phyloP scores from a whole-genome alignment of 2,888 invertebrate species.

The Agrochola litura region DNA sequence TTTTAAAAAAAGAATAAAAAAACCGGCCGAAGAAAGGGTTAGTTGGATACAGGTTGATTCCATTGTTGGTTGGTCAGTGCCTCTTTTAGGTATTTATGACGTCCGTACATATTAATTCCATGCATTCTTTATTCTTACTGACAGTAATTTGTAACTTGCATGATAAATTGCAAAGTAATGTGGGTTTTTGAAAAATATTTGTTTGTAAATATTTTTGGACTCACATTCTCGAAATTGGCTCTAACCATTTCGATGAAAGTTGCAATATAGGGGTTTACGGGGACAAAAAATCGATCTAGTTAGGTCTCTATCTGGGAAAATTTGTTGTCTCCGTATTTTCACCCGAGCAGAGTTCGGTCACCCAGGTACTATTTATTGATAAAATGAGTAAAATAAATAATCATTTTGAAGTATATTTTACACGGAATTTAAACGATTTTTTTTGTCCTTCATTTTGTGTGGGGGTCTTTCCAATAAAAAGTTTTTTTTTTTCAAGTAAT shows the following conservation, averaged over 20 bases:
- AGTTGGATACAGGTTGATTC: slow-evolving; percentile 81
- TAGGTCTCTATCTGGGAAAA: too few species aligned
- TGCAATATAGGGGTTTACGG: too few species aligned
- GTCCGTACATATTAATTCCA: slow-evolving; percentile 27
- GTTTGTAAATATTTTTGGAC: too few species aligned
- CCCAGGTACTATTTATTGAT: neutral
- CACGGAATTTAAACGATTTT: neutral
- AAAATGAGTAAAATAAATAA: neutral
- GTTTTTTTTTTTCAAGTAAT: too few species aligned
- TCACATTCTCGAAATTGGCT: too few species aligned
- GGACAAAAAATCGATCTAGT: too few species aligned
- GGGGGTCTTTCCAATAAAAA: neutral
- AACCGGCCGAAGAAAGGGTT: slow-evolving; percentile 85
- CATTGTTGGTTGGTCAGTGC: slow-evolving; percentile 66
- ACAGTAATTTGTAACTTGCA: slow-evolving; percentile 43
- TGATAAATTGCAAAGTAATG: slow-evolving; percentile 34
- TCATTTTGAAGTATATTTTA: neutral
- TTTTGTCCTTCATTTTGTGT: neutral
- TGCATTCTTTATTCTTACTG: slow-evolving; percentile 44
- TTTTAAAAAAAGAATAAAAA: slow-evolving; percentile 74
- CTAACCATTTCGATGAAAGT: too few species aligned
- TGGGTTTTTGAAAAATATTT: slow-evolving; percentile 28
- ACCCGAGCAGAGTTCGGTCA: too few species aligned
- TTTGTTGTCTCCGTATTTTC: too few species aligned
- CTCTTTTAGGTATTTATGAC: slow-evolving; percentile 61